Conservation (phyloP, 2,797 vertebrate genomes). For the Amphiprion clarkii region DNA sequence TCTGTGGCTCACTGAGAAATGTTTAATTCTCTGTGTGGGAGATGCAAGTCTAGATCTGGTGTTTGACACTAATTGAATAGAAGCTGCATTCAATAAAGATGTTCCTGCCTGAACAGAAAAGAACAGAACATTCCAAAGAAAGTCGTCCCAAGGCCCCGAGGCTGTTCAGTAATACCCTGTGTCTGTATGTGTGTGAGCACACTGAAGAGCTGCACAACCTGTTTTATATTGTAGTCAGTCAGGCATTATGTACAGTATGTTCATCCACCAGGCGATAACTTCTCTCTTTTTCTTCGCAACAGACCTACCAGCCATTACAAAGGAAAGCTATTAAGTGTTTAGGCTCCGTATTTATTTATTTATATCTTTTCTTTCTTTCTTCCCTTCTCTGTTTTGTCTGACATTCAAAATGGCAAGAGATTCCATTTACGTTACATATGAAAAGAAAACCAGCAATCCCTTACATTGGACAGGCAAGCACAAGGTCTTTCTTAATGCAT, state of each 20-base stretch:
- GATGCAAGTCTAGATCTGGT: conserved; percentile 4
- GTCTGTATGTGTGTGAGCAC: conserved; percentile 3
- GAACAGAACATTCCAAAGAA: conserved; percentile 55
- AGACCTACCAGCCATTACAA: not conserved
- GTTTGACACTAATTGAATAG: conserved; percentile 32
- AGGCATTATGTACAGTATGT: conserved; percentile 21
- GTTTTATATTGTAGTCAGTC: conserved; percentile 20
- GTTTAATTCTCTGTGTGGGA: conserved; percentile 25
- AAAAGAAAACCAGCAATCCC: too few relatives aligned
- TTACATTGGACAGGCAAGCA: too few relatives aligned
- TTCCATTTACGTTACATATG: too few relatives aligned
- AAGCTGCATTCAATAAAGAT: conserved; percentile 33
- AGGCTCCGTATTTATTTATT: not conserved
- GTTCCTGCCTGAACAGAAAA: conserved; percentile 19
- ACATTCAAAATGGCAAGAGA: not conserved
- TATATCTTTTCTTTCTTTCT: not conserved
- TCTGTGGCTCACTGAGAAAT: conserved; percentile 5
- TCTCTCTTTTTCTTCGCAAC: not conserved
- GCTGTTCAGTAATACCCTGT: conserved; percentile 1
- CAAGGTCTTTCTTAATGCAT: too few relatives aligned
- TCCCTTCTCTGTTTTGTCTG: not conserved
- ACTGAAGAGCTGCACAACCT: not conserved
- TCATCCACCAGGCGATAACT: conserved; percentile 3
- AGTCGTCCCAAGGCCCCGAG: conserved; percentile 16
- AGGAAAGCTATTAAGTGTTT: not conserved